These are phyloP conservation scores for Marronus borbonicus DNA, from an alignment of 2,888 invertebrate species.

Conservation along the genomic window DNA sequence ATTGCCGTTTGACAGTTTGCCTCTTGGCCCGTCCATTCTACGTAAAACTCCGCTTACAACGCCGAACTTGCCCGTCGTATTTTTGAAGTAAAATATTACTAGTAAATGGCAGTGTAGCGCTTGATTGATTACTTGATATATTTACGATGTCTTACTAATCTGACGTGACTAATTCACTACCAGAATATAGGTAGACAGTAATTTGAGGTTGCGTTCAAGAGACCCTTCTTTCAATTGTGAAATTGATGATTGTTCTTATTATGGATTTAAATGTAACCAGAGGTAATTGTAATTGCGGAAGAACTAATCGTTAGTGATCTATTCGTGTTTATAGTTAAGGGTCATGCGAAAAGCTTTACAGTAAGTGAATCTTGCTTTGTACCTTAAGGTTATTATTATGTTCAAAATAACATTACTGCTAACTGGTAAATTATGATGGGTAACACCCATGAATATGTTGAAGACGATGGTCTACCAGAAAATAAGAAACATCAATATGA, in stretches of 20 bases:
- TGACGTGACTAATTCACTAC: conserved; percentile 40
- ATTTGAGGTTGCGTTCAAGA: conserved; percentile 12
- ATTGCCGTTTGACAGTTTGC: conserved; percentile 27
- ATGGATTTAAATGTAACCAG: background rate
- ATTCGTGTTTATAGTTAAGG: too few species aligned
- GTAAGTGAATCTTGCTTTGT: too few species aligned
- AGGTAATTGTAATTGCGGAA: too few species aligned
- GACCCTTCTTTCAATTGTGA: background rate
- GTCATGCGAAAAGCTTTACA: too few species aligned
- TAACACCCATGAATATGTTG: too few species aligned
- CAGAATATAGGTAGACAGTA: conserved; percentile 32
- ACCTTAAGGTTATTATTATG: too few species aligned
- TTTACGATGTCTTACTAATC: conserved; percentile 41
- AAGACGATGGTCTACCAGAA: too few species aligned
- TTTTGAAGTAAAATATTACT: conserved; percentile 36
- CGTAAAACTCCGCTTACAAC: conserved; percentile 10
- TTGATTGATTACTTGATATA: conserved; percentile 41
- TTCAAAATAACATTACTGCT: too few species aligned
- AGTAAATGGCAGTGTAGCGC: conserved; percentile 33
- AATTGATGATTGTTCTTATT: conserved; percentile 20
- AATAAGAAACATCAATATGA: too few species aligned
- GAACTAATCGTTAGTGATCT: too few species aligned
- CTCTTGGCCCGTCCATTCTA: conserved; percentile 6
- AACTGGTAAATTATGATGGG: too few species aligned
- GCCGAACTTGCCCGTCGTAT: conserved; percentile 6